Evolutionary conservation across 2,113 vertebrate genomes (phyloP).

Genomic region (Gallinago jamesoni): DNA sequence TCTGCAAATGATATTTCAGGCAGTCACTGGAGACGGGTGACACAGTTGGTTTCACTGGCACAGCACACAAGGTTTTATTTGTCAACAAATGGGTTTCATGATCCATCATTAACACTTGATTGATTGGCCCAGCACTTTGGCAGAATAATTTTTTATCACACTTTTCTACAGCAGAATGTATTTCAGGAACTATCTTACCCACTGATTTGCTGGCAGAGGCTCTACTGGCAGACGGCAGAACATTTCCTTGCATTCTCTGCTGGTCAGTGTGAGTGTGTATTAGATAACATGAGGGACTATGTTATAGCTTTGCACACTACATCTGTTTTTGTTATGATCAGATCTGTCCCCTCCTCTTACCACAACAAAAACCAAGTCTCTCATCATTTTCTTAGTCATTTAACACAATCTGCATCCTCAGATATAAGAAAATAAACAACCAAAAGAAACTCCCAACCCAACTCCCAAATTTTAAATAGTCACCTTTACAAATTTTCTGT

Average conservation of each 20-base stretch:
- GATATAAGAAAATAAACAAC: background rate
- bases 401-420: background rate
- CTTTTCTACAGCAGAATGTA: slow-evolving; percentile 11
- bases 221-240: slow-evolving; percentile 31
- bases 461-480: background rate
- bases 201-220: slow-evolving; percentile 22
- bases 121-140: slow-evolving; percentile 58
- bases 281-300: slow-evolving; percentile 28
- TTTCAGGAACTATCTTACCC: slow-evolving; percentile 40
- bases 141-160: slow-evolving; percentile 19
- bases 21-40: slow-evolving; percentile 19
- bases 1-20: slow-evolving; percentile 43
- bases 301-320: slow-evolving; percentile 25
- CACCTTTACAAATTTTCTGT: background rate
- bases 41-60: slow-evolving; percentile 64
- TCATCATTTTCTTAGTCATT: background rate
- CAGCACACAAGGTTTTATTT: slow-evolving; percentile 66
- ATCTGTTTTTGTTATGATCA: slow-evolving; percentile 55
- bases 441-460: background rate
- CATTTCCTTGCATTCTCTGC: background rate
- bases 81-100: slow-evolving; percentile 74
- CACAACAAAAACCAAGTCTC: slow-evolving; percentile 25
- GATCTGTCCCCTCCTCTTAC: slow-evolving; percentile 35
- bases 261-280: background rate
- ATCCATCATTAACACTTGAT: slow-evolving; percentile 70